Evolutionary conservation across 2,797 vertebrate species (phyloP), one percentile per base, ranked within the genome.

Genomic region (Fistularia tabacaria): DNA sequence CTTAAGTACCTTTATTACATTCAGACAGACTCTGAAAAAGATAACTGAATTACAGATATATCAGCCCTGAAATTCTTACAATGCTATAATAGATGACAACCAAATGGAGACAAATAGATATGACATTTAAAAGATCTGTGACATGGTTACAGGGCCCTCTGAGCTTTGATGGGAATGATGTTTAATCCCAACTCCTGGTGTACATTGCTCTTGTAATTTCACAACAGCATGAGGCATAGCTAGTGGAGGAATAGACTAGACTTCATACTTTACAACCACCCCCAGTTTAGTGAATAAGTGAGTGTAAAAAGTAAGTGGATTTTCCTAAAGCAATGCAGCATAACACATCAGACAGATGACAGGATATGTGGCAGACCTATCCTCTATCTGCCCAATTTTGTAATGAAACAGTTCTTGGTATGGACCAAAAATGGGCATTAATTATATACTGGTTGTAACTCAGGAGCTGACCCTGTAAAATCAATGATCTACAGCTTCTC

Each of bases 91-190:
- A 69, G 71, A 81, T 52, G 56, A 62, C 40, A 47, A 59, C 0
- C 44, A 74, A 57, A 81, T 73, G 42, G 71, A 76, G 57, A 85
- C 60, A 50, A 77, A 83, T 76, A 58, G 54, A 52, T 38, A 58
- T 85, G 85, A 69, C 85, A 84, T 85, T 86, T 73, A 62, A 73
- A 59, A 54, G 46, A 74, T 62, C 48, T 63, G 51, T 50, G 54
- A 65, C 61, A 54, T 55, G 15, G 49, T 71, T 72, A 25, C 62
- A 58, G 47, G 38, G 62, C 47, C 46, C 55, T 74, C 63, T 41
- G 62, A 36, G 10, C 15, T 49, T 10, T 45, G 9, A 13, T 25
- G 25, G 13, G 10, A 37, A n/a, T 39, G 12, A 42, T 40, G 40
- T 65, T 25, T 25, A 45, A 45, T 7, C 43, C 11, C 41, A 48